A percentile compares a stretch with the other conserved stretches of the same genome.
Evolutionary conservation across 2,888 invertebrate genomes (phyloP).

Genomic region (Plebejus anna): DNA sequence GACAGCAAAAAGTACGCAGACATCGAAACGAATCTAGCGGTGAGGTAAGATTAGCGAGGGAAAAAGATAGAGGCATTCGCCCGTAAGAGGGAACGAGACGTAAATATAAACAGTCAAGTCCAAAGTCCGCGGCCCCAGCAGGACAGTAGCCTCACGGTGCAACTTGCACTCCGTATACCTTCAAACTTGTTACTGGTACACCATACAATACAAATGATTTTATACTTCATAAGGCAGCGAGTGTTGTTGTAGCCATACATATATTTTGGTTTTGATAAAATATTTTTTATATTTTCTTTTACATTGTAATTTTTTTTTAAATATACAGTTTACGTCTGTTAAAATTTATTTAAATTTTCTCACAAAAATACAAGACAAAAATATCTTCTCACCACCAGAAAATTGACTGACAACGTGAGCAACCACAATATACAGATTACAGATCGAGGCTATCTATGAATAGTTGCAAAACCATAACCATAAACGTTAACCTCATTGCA

Average conservation of each 20-base stretch:
- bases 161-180: conserved; percentile 37
- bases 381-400: neutral
- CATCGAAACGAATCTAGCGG: conserved; percentile 57
- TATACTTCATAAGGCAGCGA: neutral
- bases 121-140: conserved; percentile 65
- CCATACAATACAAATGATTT: conserved; percentile 1
- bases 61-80: conserved; percentile 44
- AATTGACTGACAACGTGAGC: neutral
- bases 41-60: conserved; percentile 53
- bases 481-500: conserved; percentile 43
- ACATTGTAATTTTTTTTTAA: no score
- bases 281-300: neutral
- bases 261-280: neutral
- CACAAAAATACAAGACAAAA: neutral
- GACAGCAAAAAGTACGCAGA: conserved; percentile 57
- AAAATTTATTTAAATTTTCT: neutral
- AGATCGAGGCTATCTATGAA: neutral
- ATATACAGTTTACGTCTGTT: no score
- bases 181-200: conserved; percentile 34
- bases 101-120: conserved; percentile 64
- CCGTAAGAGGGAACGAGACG: conserved; percentile 57
- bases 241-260: neutral
- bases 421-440: neutral
- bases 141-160: conserved; percentile 60
- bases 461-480: neutral